These are phyloP conservation scores for Ladona fulva DNA, from an alignment of 1,140 invertebrate species.

Conservation along the genomic window DNA sequence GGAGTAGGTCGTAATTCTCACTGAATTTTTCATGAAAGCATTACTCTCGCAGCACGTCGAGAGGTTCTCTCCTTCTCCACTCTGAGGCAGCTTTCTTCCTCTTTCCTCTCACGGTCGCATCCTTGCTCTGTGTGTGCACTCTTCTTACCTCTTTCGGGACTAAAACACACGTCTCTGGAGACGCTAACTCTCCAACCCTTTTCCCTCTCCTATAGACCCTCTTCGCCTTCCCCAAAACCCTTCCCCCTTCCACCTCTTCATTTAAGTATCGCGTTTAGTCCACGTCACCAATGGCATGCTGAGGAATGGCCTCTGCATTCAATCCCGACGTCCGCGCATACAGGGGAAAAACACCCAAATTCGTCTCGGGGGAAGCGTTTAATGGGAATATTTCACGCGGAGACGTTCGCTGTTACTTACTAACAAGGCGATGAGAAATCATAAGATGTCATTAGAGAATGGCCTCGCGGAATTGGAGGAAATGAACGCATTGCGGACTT, in stretches of 20 bases:
- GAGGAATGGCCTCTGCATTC: neutral
- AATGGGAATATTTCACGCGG: too few relatives aligned
- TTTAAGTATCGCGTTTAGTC: neutral
- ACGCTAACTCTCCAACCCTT: neutral
- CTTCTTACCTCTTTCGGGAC: neutral
- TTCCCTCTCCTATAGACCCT: neutral
- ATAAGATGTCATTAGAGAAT: too few relatives aligned
- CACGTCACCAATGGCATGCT: neutral
- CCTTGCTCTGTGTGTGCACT: neutral
- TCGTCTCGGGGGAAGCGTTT: too few relatives aligned
- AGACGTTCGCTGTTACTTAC: too few relatives aligned
- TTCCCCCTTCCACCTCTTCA: neutral
- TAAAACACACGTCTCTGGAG: neutral
- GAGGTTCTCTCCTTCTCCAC: neutral
- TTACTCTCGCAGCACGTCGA: conserved; percentile 6
- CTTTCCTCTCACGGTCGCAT: neutral
- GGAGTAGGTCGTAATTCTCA: neutral
- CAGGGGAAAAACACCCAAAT: too few relatives aligned
- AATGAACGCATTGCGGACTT: too few relatives aligned
- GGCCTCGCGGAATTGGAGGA: too few relatives aligned
- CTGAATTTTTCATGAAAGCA: conserved; percentile 6
- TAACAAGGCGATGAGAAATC: too few relatives aligned
- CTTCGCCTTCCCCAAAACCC: neutral
- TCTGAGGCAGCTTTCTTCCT: neutral
- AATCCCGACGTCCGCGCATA: neutral